Base-by-base conservation (phyloP, 2,797 vertebrate genomes). In the Pagetopsis macropterus region DNA sequence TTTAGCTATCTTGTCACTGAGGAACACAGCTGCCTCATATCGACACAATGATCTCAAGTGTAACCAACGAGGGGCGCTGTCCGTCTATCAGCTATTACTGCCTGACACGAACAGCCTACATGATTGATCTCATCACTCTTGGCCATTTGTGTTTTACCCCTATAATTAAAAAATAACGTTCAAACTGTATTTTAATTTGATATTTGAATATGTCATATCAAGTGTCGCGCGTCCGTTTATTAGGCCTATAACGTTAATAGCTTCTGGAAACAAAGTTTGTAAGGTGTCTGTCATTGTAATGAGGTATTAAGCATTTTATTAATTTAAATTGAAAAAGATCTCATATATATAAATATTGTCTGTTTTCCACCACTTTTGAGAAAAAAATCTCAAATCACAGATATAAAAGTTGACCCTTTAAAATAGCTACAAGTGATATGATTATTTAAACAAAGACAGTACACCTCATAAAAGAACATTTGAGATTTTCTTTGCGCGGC, bases 61-160 rank as follows among this genome's bases (percentile, higher is more conserved):
- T 91, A 89, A 92, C 93, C 93, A 93, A 93, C 83, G 91, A 92
- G 93, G 91, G 93, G 93, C 93, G 93, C 93, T 93, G 92, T 93
- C 92, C 91, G 91, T 93, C 93, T 88, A 92, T 91, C 90, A 91
- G 89, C 91, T 41, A 5, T 70, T 79, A 79, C 82, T 58, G 65
- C 83, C 59, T 89, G 87, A 86, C 86, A 82, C 78, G 72, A 72
- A 76, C 33, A 89, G 75, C 83, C 87, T 27, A 60, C 80, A 78
- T 88, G 91, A 92, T 91, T 90, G 92, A 92, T 93, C 89, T 86
- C 76, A 75, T 86, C 84, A 85, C 79, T 88, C 83, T 56, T 70
- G 66, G 80, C 77, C 78, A 79, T 87, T 88, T 82, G 78, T 85
- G 84, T 85, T 85, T 89, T 67, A 65, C 68, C 66, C 65, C 64